These are phyloP conservation scores for Pristionchus japonicus DNA, from an alignment of 2,888 invertebrate genomes.

Conservation along the genomic window DNA sequence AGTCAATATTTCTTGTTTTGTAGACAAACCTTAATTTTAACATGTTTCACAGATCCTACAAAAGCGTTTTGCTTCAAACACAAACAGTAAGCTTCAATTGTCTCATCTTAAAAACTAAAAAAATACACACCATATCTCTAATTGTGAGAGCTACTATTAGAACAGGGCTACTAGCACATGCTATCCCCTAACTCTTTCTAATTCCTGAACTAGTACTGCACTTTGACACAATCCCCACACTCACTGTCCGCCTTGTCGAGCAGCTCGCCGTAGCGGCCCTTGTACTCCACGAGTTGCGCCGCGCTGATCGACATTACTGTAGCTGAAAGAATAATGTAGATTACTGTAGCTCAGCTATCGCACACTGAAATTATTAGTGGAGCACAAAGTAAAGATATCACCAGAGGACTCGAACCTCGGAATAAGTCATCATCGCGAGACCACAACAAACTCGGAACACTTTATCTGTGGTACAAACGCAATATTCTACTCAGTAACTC, in stretches of 20 bases:
- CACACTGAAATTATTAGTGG: background rate
- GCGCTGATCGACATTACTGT: slow-evolving; percentile 15
- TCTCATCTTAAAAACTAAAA: too few relatives aligned
- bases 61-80: too few relatives aligned
- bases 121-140: too few relatives aligned
- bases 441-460: background rate
- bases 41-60: too few relatives aligned
- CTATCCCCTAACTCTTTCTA: too few relatives aligned
- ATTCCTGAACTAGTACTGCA: too few relatives aligned
- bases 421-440: background rate
- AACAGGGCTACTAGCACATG: too few relatives aligned
- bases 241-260: background rate
- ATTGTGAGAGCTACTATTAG: too few relatives aligned
- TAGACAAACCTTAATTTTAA: too few relatives aligned
- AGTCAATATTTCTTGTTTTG: background rate
- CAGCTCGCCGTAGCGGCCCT: slow-evolving; percentile 27
- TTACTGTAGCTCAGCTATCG: background rate
- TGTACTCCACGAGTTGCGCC: background rate
- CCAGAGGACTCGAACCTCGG: background rate
- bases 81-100: too few relatives aligned
- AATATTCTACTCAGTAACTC: background rate
- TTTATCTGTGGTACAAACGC: background rate
- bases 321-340: background rate
- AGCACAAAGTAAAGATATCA: background rate
- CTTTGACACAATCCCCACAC: too few relatives aligned